A percentile compares a stretch with the other conserved stretches of the same genome.
phyloP scores from a whole-genome alignment of 2,797 vertebrate genomes.

The Champsocephalus gunnari region DNA sequence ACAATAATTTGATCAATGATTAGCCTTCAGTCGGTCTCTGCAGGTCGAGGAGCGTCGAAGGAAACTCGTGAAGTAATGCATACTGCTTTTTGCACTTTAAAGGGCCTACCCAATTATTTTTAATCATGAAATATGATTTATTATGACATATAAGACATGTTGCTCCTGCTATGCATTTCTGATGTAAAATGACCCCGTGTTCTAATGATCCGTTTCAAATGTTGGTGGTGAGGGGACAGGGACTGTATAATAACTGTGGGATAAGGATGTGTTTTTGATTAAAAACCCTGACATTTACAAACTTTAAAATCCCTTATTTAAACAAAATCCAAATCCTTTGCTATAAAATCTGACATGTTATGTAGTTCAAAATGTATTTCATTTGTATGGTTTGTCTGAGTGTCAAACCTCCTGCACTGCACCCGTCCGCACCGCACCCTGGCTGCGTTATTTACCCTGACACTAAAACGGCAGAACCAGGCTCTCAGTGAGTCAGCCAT shows the following conservation, averaged over 20 bases:
- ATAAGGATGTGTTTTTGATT: neutral
- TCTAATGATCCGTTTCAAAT: neutral
- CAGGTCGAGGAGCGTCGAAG: constrained; percentile 12
- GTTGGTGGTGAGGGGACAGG: neutral
- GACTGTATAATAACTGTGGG: neutral
- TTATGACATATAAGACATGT: neutral
- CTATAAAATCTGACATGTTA: no score
- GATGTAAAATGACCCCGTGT: neutral
- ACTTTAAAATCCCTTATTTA: neutral
- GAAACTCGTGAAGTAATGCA: constrained; percentile 16
- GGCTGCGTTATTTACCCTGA: neutral
- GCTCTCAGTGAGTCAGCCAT: neutral
- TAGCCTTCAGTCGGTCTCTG: constrained; percentile 48
- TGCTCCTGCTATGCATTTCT: neutral
- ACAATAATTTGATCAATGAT: constrained; percentile 77
- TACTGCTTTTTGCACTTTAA: constrained; percentile 5
- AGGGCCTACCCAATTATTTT: neutral
- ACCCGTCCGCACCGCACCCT: constrained; percentile 2
- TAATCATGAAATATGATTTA: neutral
- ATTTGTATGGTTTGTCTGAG: no score
- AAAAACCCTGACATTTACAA: neutral
- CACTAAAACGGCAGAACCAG: neutral
- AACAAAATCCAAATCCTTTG: no score
- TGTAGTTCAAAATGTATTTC: no score
- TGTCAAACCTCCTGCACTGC: no score